Conservation (phyloP, 2,113 vertebrate species). For the Zosterops lateralis region DNA sequence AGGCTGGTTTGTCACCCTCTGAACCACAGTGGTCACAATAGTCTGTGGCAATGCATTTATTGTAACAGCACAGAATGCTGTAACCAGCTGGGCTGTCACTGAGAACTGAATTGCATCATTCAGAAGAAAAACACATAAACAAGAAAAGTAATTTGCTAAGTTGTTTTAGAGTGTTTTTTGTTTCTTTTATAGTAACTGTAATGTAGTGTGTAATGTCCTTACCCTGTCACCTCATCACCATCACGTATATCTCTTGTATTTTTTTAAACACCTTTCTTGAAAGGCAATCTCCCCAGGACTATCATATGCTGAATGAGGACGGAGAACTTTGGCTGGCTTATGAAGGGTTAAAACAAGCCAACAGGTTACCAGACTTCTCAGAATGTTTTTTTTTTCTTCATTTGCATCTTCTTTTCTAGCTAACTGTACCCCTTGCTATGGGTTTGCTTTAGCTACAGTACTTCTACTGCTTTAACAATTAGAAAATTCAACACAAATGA, state of each 20-base stretch:
- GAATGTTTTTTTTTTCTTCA: conserved; percentile 26
- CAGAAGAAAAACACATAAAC: neutral
- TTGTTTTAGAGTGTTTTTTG: neutral
- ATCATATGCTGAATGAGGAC: conserved; percentile 95
- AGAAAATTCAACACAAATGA: neutral
- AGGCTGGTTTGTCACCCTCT: neutral
- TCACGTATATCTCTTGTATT: conserved; percentile 73
- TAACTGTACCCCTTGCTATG: conserved; percentile 59
- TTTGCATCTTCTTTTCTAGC: conserved; percentile 65
- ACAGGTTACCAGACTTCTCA: conserved; percentile 88
- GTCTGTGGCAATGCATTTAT: neutral
- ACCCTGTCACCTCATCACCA: conserved; percentile 48
- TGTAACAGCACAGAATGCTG: neutral
- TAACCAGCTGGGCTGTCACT: neutral
- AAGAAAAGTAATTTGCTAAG: neutral
- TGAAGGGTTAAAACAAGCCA: conserved; percentile 99
- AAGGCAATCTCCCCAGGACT: conserved; percentile 91
- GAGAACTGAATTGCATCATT: neutral
- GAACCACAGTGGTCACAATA: neutral
- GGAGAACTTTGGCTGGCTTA: conserved; percentile 99
- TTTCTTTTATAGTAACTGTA: neutral
- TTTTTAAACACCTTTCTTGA: conserved; percentile 78
- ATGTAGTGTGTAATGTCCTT: conserved; percentile 33
- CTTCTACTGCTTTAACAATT: conserved; percentile 42
- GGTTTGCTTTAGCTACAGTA: conserved; percentile 55